These are phyloP conservation scores for Trichonephila inaurata DNA, from an alignment of 1,140 invertebrate species.

Conservation along the genomic window DNA sequence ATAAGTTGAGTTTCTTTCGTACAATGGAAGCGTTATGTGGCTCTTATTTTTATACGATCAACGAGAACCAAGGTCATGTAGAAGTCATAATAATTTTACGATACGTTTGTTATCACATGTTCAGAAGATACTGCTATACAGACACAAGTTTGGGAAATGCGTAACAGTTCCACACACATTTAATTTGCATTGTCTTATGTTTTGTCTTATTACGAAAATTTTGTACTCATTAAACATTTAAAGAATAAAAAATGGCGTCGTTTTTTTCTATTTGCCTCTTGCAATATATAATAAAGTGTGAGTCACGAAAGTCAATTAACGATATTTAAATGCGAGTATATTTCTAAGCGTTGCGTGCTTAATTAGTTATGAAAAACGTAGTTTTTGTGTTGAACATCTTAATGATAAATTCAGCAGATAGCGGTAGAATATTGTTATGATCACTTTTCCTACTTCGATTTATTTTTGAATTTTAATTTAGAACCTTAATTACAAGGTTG, in stretches of 20 bases:
- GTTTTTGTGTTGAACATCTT: too few species aligned
- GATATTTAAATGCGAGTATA: not conserved
- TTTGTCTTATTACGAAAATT: not conserved
- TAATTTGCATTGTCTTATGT: slow-evolving; percentile 29
- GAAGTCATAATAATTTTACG: slow-evolving; percentile 65
- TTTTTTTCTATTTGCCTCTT: not conserved
- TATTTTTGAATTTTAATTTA: too few species aligned
- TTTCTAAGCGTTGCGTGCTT: not conserved
- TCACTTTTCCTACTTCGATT: too few species aligned
- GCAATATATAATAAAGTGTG: not conserved
- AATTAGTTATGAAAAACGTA: too few species aligned
- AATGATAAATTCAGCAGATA: too few species aligned
- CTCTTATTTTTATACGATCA: slow-evolving; percentile 53
- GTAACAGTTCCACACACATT: slow-evolving; percentile 3
- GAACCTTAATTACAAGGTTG: too few species aligned
- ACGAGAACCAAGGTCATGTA: slow-evolving; percentile 44
- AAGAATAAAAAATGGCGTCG: not conserved
- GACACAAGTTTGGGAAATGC: not conserved
- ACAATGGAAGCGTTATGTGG: slow-evolving; percentile 48
- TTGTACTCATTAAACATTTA: not conserved
- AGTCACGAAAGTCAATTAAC: not conserved
- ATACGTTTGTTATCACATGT: slow-evolving; percentile 45
- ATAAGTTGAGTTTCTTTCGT: not conserved
- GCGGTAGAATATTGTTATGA: too few species aligned
- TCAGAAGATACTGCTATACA: not conserved